These are phyloP conservation scores for Drosophila pectinifera DNA, from an alignment of 1,140 invertebrate species.

Conservation along the genomic window DNA sequence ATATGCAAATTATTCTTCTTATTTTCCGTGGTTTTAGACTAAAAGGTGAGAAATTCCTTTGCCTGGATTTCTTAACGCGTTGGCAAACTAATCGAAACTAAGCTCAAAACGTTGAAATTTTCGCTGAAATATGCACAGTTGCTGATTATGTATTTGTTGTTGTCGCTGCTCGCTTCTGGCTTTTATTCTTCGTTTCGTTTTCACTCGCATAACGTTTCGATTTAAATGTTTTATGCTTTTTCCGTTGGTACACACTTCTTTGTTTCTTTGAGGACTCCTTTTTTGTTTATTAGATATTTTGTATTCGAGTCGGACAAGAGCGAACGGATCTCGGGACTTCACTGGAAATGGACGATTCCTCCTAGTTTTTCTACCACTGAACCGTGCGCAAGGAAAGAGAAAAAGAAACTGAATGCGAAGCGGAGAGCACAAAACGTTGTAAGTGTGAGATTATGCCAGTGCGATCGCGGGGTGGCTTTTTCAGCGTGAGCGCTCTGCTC, in stretches of 20 bases:
- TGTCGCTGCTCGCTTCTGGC: slow-evolving; percentile 44
- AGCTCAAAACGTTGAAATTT: slow-evolving; percentile 38
- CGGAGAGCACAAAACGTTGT: slow-evolving; percentile 52
- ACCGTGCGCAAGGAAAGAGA: slow-evolving; percentile 75
- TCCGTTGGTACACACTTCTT: slow-evolving; percentile 51
- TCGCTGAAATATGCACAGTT: slow-evolving; percentile 78
- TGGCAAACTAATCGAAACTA: slow-evolving; percentile 14
- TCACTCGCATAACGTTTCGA: slow-evolving; percentile 38
- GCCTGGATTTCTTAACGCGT: slow-evolving; percentile 8
- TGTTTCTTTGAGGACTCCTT: slow-evolving; percentile 56
- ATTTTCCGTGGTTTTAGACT: slow-evolving; percentile 39
- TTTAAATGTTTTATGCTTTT: slow-evolving; percentile 47
- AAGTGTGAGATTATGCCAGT: slow-evolving; percentile 46
- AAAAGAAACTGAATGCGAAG: slow-evolving; percentile 78
- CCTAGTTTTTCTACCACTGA: slow-evolving; percentile 67
- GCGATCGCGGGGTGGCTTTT: slow-evolving; percentile 6
- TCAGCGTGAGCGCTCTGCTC: neutral
- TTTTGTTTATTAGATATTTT: slow-evolving; percentile 51
- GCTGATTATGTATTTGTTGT: slow-evolving; percentile 68
- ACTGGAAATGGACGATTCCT: slow-evolving; percentile 70
- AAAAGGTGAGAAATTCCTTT: slow-evolving; percentile 30
- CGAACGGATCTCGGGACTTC: slow-evolving; percentile 69
- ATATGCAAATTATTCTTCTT: slow-evolving; percentile 64
- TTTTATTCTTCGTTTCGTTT: slow-evolving; percentile 49
- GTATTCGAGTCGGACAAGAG: slow-evolving; percentile 73